These are phyloP conservation scores for Pholis gunnellus DNA, from an alignment of 2,113 vertebrate species.

Conservation along the genomic window DNA sequence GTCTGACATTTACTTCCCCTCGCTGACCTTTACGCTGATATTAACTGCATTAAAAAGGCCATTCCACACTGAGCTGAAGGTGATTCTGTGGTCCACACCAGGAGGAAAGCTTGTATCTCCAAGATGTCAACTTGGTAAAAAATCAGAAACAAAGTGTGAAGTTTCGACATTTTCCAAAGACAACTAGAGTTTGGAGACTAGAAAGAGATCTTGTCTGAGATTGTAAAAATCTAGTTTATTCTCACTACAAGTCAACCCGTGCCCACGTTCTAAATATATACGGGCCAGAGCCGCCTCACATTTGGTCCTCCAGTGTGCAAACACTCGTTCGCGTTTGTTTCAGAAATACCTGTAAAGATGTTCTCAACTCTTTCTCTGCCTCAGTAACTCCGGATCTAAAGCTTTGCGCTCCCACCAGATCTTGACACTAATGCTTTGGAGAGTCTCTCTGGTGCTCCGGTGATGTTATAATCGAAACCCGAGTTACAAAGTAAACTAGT, in stretches of 20 bases:
- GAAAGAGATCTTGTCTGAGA: neutral
- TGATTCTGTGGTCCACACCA: conserved; percentile 1
- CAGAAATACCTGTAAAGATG: neutral
- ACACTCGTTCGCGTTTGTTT: neutral
- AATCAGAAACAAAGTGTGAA: neutral
- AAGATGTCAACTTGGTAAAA: neutral
- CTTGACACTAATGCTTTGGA: accelerated
- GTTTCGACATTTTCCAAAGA: neutral
- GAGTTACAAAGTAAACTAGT: neutral
- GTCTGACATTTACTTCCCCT: conserved; percentile 57
- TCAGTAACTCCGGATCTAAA: neutral
- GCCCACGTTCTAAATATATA: neutral
- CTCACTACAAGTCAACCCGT: neutral
- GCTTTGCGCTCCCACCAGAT: neutral
- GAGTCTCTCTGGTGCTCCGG: neutral
- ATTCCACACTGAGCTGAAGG: conserved; percentile 4
- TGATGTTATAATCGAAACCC: neutral
- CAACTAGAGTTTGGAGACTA: neutral
- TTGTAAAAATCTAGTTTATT: neutral
- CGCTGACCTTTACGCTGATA: conserved; percentile 54
- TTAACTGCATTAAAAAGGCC: conserved; percentile 32
- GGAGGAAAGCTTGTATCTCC: neutral
- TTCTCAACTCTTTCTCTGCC: neutral
- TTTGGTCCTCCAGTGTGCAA: neutral
- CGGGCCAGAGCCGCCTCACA: neutral